Conservation (phyloP, 1,140 invertebrate genomes). For the Dysdera silvatica region DNA sequence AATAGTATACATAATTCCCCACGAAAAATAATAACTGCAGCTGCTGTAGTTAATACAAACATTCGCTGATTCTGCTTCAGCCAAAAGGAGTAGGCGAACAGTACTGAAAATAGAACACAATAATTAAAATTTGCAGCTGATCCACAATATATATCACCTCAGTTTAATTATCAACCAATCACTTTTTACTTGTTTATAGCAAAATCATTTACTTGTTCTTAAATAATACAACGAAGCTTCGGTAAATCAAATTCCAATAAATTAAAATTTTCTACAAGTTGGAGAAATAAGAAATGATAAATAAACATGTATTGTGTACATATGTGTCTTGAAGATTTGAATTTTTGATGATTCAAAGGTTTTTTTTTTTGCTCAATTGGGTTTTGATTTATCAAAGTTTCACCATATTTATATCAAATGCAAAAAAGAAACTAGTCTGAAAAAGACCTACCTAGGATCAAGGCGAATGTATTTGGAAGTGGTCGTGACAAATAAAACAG, state of each 20-base stretch:
- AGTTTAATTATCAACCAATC: too few species aligned
- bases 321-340: not conserved
- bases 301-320: not conserved
- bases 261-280: too few species aligned
- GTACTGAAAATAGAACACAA: constrained; percentile 56
- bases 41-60: constrained; percentile 76
- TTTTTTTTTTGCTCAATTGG: not conserved
- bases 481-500: constrained; percentile 92
- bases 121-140: too few species aligned
- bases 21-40: constrained; percentile 83
- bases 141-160: too few species aligned
- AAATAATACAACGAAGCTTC: not conserved
- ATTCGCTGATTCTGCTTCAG: constrained; percentile 61
- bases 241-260: not conserved
- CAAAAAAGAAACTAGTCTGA: constrained; percentile 7
- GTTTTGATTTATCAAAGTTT: not conserved
- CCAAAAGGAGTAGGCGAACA: constrained; percentile 79
- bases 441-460: constrained; percentile 71
- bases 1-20: constrained; percentile 80
- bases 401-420: not conserved
- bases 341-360: not conserved
- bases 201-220: not conserved
- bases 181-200: too few species aligned
- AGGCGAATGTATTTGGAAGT: constrained; percentile 90
- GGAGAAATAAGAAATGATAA: not conserved